A percentile compares a stretch with the other conserved stretches of the same genome.
These are phyloP conservation scores for Procapra przewalskii DNA, from an alignment of 2,113 vertebrate species.

Conservation along the genomic window DNA sequence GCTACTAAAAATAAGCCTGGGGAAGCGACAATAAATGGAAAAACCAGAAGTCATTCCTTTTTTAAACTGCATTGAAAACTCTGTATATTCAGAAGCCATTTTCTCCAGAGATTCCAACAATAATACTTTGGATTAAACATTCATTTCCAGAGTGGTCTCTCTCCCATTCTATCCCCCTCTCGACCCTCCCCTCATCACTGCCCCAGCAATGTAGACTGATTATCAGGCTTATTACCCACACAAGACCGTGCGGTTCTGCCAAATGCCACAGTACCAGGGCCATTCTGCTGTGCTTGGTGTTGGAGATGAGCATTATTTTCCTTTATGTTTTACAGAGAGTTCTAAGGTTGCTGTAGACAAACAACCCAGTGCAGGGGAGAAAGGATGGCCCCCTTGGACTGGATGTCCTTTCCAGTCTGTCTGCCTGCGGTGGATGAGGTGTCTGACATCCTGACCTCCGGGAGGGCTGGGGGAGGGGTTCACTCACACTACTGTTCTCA, in stretches of 20 bases:
- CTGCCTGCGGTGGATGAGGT: background rate
- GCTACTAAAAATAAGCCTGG: slow-evolving; percentile 64
- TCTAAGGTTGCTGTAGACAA: background rate
- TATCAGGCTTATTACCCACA: background rate
- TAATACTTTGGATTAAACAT: slow-evolving; percentile 47
- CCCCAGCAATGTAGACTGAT: background rate
- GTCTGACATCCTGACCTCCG: too few relatives aligned
- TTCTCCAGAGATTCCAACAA: slow-evolving; percentile 59
- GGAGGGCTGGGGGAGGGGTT: background rate
- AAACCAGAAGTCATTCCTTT: slow-evolving; percentile 53
- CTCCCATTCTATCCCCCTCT: background rate
- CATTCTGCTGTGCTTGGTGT: background rate
- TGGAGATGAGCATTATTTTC: background rate
- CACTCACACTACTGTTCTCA: background rate
- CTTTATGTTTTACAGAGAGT: background rate
- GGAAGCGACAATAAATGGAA: slow-evolving; percentile 40
- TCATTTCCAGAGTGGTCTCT: background rate
- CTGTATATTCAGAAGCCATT: slow-evolving; percentile 32
- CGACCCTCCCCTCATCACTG: background rate
- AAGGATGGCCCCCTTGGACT: background rate
- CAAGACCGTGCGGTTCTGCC: background rate
- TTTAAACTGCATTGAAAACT: slow-evolving; percentile 44
- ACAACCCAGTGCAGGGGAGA: background rate
- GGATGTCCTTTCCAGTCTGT: background rate
- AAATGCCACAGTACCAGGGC: background rate